phyloP scores from a whole-genome alignment of 2,113 vertebrate genomes.

The Arothron firmamentum region DNA sequence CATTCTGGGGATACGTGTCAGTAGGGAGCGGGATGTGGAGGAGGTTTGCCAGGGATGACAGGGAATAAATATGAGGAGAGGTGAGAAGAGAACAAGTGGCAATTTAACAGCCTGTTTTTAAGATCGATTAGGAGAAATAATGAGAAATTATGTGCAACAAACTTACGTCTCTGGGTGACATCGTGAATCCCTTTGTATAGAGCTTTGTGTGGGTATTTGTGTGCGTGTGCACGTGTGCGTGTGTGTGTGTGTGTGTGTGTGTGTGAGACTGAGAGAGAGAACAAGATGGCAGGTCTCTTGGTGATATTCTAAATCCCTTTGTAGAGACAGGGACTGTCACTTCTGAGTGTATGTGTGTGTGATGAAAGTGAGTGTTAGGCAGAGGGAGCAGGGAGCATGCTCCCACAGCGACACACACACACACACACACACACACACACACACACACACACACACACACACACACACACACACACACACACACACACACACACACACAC shows the following conservation, averaged over 20 bases:
- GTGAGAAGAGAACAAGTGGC: conserved; percentile 38
- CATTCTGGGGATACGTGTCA: conserved; percentile 56
- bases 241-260: conserved; percentile 15
- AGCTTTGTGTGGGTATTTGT: conserved; percentile 44
- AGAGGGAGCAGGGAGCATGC: conserved; percentile 57
- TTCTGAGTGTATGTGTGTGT: conserved; percentile 68
- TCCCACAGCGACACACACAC: conserved; percentile 58
- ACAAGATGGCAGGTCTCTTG: conserved; percentile 69
- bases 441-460: conserved; percentile 32
- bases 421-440: conserved; percentile 33
- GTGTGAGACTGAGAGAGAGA: conserved; percentile 26
- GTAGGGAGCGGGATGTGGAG: conserved; percentile 41
- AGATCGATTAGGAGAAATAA: conserved; percentile 72
- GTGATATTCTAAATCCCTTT: conserved; percentile 71
- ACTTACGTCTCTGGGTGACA: conserved; percentile 66
- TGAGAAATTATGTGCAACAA: conserved; percentile 64
- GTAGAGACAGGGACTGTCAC: conserved; percentile 73
- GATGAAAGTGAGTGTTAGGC: conserved; percentile 74
- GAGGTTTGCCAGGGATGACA: conserved; percentile 58
- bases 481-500: conserved; percentile 32
- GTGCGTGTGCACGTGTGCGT: conserved; percentile 43
- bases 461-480: conserved; percentile 34
- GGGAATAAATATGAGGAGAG: conserved; percentile 47
- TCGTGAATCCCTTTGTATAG: conserved; percentile 56
- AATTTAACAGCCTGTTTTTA: conserved; percentile 64